These are phyloP conservation scores for Sardinella longiceps DNA, from an alignment of 2,797 vertebrate genomes.

Conservation along the genomic window DNA sequence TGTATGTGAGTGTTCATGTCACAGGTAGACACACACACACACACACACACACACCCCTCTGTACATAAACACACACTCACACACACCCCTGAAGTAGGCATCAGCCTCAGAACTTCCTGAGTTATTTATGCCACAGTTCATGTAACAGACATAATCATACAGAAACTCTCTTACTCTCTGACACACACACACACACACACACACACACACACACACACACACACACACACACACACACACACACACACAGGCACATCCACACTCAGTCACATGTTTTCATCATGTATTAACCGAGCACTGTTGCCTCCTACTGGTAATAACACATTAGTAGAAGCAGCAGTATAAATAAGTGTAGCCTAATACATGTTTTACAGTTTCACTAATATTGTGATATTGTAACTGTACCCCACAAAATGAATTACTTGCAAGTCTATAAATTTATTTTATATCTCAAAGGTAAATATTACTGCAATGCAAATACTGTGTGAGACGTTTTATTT, in stretches of 20 bases:
- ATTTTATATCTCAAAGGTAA: too few species aligned
- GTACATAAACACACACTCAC: not conserved
- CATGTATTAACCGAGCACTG: not conserved
- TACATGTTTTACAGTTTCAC: too few species aligned
- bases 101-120: too few species aligned
- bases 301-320: conserved; percentile 13
- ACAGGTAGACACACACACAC: not conserved
- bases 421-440: too few species aligned
- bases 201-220: not conserved
- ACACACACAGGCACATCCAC: not conserved
- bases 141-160: not conserved
- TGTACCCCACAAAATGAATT: too few species aligned
- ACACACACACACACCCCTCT: not conserved
- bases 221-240: not conserved
- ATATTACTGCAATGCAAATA: too few species aligned
- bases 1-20: too few species aligned
- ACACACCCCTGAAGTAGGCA: not conserved
- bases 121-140: too few species aligned
- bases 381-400: too few species aligned
- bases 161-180: too few species aligned
- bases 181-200: not conserved
- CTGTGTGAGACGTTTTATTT: too few species aligned
- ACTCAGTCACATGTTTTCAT: not conserved
- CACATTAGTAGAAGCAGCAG: not conserved
- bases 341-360: too few species aligned